These are phyloP conservation scores for Catotricha subobsoleta DNA, from an alignment of 2,888 invertebrate genomes.

Conservation along the genomic window DNA sequence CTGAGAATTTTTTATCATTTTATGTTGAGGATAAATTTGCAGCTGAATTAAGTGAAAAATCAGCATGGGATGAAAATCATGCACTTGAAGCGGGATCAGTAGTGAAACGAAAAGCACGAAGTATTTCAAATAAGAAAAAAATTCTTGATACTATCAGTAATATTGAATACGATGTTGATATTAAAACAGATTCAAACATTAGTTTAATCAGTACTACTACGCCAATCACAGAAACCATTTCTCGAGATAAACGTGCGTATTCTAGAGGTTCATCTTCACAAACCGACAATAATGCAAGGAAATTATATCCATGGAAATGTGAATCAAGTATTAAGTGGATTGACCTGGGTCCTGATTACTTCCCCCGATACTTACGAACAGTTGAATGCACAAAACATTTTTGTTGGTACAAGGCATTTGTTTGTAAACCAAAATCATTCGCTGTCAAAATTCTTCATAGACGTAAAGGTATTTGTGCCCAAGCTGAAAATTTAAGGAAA, in stretches of 20 bases:
- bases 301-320: slow-evolving; percentile 36
- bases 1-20: slow-evolving; percentile 19
- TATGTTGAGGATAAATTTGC: slow-evolving; percentile 25
- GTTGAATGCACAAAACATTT: slow-evolving; percentile 31
- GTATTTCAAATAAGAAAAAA: too few species aligned
- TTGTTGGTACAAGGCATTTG: slow-evolving; percentile 36
- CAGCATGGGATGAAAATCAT: slow-evolving; percentile 22
- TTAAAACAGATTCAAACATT: too few species aligned
- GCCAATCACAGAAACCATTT: too few species aligned
- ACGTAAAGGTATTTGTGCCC: slow-evolving; percentile 27
- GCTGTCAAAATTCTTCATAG: slow-evolving; percentile 34
- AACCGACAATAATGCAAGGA: too few species aligned
- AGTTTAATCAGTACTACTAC: too few species aligned
- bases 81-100: too few species aligned
- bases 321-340: slow-evolving; percentile 31
- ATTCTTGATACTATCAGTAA: too few species aligned
- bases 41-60: slow-evolving; percentile 18
- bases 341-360: slow-evolving; percentile 36
- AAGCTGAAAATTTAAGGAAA: slow-evolving; percentile 14
- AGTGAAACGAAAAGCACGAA: too few species aligned
- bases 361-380: slow-evolving; percentile 34
- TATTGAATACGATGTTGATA: too few species aligned
- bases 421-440: slow-evolving; percentile 34
- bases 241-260: too few species aligned
- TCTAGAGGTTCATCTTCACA: too few species aligned